Base-by-base conservation (phyloP, 1,140 invertebrate genomes). In the Drosophila paulistorum region DNA sequence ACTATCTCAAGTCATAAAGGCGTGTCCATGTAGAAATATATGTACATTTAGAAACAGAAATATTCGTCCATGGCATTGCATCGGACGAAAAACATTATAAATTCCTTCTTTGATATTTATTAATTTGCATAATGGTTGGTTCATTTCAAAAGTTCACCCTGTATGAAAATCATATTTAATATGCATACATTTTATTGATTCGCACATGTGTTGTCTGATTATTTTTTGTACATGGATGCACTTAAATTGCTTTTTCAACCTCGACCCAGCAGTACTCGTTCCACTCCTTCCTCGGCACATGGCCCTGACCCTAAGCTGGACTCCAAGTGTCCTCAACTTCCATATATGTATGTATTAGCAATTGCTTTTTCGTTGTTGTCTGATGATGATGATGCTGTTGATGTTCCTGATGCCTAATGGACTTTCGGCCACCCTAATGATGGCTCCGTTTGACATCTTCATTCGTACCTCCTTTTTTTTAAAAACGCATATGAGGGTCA, bases 391-490 rank as follows among this genome's bases (percentile, higher is more conserved):
- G 37, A 39, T 48, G 42, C 30, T 48, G 42, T n/a, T 48, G 37
- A 13, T 48, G 42, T 30, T 48, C 13, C 17, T 11, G 17, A 23
- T 64, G 42, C 23, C 41, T 64, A 64, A 48, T 64, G 26, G 61
- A 64, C 42, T 64, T 64, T 48, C 11, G 41, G 41, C 39, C 23
- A 51, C 51, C 61, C 30, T 30, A 48, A 51, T 64, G 48, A 45
- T 64, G 61, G 62, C 30, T 69, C 65, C 71, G 63, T 67, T 77
- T 51, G 45, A 51, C 20, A 51, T 23, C 45, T 10, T 3, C 20
- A 4, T 20, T 51, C 17, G 11, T 51, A 48, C 14, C 41, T 13
- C 35, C 9, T 37, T 10, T 11, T n/a, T 42, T 14, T 10, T 4
- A 9, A 10, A 10, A 48, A 20, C 6, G 42, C n/a, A 14, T 14